A percentile compares a stretch with the other conserved stretches of the same genome.
Conservation (phyloP, 2,888 invertebrate species). For the Nomada fucata region DNA sequence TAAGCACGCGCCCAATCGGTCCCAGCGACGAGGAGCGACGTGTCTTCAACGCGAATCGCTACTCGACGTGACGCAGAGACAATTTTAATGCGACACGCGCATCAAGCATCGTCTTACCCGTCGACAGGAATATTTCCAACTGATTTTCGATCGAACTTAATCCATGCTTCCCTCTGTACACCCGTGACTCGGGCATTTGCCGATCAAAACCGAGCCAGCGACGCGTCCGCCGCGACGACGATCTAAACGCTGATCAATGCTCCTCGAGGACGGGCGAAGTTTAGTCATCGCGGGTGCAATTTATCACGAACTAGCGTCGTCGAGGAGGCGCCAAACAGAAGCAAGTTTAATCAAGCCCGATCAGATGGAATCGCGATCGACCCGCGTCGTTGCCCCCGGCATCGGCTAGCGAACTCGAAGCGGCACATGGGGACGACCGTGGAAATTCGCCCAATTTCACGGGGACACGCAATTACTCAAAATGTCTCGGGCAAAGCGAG, state of each 20-base stretch:
- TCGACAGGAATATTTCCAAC: constrained; percentile 11
- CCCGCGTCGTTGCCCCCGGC: constrained; percentile 31
- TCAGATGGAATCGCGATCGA: constrained; percentile 55
- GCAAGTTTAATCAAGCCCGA: constrained; percentile 52
- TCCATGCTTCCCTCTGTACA: too few relatives aligned
- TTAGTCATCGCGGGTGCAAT: constrained; percentile 33
- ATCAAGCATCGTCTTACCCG: constrained; percentile 13
- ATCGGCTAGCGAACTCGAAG: constrained; percentile 34
- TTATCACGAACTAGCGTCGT: constrained; percentile 45
- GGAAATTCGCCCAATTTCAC: constrained; percentile 66
- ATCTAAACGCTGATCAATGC: constrained; percentile 16
- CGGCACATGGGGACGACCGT: constrained; percentile 49
- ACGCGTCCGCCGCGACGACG: background rate
- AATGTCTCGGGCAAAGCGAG: constrained; percentile 13
- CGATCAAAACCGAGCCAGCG: background rate
- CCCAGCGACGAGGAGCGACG: too few relatives aligned
- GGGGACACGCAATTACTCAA: constrained; percentile 45
- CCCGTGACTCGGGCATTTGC: too few relatives aligned
- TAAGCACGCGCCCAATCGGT: constrained; percentile 53
- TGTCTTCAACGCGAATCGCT: constrained; percentile 49
- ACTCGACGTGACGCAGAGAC: constrained; percentile 16
- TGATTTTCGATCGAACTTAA: background rate
- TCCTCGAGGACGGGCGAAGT: constrained; percentile 3
- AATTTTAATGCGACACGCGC: constrained; percentile 6
- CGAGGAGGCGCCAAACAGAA: constrained; percentile 34